Base-by-base conservation (phyloP, 2,113 vertebrate genomes). In the Progne subis region DNA sequence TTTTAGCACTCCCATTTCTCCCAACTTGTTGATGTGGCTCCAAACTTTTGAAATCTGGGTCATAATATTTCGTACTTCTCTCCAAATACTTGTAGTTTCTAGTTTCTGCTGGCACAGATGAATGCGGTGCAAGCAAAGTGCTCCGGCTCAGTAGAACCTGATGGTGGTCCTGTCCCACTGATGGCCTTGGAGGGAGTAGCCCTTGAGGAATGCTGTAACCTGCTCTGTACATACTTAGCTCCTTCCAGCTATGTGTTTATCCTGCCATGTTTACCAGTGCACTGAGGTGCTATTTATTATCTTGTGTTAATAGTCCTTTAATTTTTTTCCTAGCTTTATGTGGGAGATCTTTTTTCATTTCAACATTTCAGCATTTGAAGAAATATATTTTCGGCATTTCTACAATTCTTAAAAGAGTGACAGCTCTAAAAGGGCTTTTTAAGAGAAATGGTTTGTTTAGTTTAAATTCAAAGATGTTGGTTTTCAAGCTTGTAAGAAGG, bases 71-170 rank as follows among this genome's bases (percentile, higher is more conserved):
- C 60, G 81, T 68, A 31, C 44, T 92, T 70, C 83, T 81, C 82
- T 95, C 56, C 68, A 92, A 68, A 75, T 50, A 13, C 23, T 84
- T 55, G 37, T 61, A 37, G 39, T 71, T 43, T 56, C 68, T 83
- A 37, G 25, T 95, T 94, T 92, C 72, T 91, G 29, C 64, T 92
- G 92, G 72, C 83, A 78, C 26, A 75, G 69, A 75, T 46, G 28
- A 59, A 46, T 11, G 34, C 4, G 11, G 26, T 70, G 47, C 56
- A 67, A 41, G 49, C 26, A 86, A 28, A 70, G 15, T 31, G n/a
- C 34, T 72, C 19, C 31, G 61, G 56, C 72, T 78, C 26, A 3
- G 63, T 32, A 61, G 43, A 79, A 49, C 78, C n/a, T 80, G 31
- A 8, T 70, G 60, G 59, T 86, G 64, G 72, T 90, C 67, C 53